A percentile compares a stretch with the other conserved stretches of the same genome.
Evolutionary conservation across 2,113 vertebrate species (phyloP).

Genomic region (Dicaeum eximium): DNA sequence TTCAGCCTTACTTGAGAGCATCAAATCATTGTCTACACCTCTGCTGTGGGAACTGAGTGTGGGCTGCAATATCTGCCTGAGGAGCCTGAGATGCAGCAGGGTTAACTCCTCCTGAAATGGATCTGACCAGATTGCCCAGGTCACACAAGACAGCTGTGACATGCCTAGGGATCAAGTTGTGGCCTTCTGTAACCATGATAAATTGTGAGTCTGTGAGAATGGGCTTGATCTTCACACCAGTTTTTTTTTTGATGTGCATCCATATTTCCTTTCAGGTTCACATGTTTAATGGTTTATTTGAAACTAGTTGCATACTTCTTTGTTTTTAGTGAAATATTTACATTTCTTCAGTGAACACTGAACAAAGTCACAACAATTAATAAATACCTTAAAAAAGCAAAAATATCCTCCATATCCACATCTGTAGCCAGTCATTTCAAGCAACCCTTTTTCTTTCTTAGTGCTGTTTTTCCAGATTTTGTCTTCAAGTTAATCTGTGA

Average conservation of each 20-base stretch:
- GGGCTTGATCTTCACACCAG: neutral
- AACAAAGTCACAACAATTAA: neutral
- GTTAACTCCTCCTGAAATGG: neutral
- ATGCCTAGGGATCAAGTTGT: accelerated
- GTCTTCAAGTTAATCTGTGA: neutral
- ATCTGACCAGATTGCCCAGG: neutral
- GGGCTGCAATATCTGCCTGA: neutral
- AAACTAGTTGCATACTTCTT: neutral
- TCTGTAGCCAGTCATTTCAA: neutral
- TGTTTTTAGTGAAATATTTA: neutral
- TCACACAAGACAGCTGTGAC: neutral
- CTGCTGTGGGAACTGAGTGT: neutral
- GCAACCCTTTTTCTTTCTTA: neutral
- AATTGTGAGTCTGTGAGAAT: neutral
- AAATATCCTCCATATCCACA: accelerated
- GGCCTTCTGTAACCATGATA: neutral
- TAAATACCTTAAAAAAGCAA: neutral
- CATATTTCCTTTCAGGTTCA: neutral
- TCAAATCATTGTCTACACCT: neutral
- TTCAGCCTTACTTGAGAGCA: neutral
- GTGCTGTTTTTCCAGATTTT: neutral
- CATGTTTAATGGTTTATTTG: neutral
- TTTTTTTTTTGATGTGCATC: neutral
- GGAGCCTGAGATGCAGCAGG: neutral
- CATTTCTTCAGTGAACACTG: neutral